Evolutionary conservation across 2,888 invertebrate species (phyloP).

Genomic region (Thumatha senex): DNA sequence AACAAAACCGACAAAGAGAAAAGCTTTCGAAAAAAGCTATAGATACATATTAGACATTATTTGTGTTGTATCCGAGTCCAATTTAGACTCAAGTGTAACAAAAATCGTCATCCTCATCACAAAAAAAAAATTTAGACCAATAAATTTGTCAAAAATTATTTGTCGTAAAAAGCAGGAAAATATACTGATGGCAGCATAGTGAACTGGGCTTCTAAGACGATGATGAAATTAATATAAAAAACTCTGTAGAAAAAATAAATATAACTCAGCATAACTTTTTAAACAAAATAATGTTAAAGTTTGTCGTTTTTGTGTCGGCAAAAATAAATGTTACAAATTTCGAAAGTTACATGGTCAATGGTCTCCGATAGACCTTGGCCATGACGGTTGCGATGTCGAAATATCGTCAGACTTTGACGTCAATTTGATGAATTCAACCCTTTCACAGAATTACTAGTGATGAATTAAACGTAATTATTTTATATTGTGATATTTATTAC

Average conservation of each 20-base stretch:
- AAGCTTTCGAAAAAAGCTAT: too few species aligned
- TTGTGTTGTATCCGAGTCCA: too few species aligned
- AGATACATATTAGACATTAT: too few species aligned
- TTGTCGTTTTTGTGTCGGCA: constrained; percentile 2
- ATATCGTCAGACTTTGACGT: constrained; percentile 26
- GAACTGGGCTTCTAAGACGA: too few species aligned
- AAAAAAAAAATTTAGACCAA: too few species aligned
- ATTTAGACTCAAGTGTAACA: too few species aligned
- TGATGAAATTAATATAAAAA: not conserved
- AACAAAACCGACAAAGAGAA: too few species aligned
- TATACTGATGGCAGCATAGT: too few species aligned
- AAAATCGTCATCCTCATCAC: too few species aligned
- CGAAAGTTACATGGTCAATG: constrained; percentile 40
- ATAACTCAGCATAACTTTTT: not conserved
- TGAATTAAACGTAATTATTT: constrained; percentile 3
- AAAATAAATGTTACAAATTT: constrained; percentile 35
- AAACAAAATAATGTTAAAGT: constrained; percentile 5
- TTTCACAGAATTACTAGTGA: constrained; percentile 18
- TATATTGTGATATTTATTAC: constrained; percentile 9
- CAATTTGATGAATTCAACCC: constrained; percentile 22
- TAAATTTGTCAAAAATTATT: too few species aligned
- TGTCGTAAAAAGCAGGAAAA: too few species aligned
- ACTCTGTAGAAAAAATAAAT: not conserved
- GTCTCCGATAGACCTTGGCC: constrained; percentile 39
- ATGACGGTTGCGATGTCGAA: constrained; percentile 36